Evolutionary conservation across 2,888 invertebrate species (phyloP), one percentile per base, ranked within the genome.

Genomic region (Xylota sylvarum): DNA sequence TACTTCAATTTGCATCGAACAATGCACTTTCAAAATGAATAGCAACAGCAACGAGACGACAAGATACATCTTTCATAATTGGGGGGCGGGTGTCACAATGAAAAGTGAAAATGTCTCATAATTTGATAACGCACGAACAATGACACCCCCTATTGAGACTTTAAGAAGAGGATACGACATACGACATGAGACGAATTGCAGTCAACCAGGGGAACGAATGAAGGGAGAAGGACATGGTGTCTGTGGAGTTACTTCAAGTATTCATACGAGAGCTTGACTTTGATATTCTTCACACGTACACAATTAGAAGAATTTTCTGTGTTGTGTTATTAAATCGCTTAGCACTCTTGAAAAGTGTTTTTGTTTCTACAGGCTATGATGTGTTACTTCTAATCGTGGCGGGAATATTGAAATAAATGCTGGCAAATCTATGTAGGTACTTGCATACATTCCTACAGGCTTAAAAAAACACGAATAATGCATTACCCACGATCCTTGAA

Each of bases 41-140:
- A 30, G 55, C 55, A 32, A 55, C 19, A 37, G 30, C 62, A 60
- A 30, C 43, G 37, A 6, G 50, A 23, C 14, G 52, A 10, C 5
- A 9, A 6, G 50, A 17, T n/a, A 40, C 55, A 69, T 19, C 43
- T 52, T 62, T 69, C 19, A 46, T 30, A 7, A 60, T 65, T 70
- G 48, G 62, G 56, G 56, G 35, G 37, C 67, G 1, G 60, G 1
- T 60, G 50, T 80, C 64, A 52, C 79, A 85, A 85, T 80, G 76
- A 65, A 74, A 84, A 84, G 79, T 76, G 64, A 80, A 77, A 85
- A 80, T 67, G 72, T 77, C 80, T 72, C 80, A 76, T 85, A 80
- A 85, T 80, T 85, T 77, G 85, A 85, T 85, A 85, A 85, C 64
- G 80, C 80, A 80, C 76, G 76, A 85, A 85, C 80, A 85, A 85